Evolutionary conservation across 1,140 invertebrate genomes (phyloP).

Genomic region (Leptinotarsa texana): DNA sequence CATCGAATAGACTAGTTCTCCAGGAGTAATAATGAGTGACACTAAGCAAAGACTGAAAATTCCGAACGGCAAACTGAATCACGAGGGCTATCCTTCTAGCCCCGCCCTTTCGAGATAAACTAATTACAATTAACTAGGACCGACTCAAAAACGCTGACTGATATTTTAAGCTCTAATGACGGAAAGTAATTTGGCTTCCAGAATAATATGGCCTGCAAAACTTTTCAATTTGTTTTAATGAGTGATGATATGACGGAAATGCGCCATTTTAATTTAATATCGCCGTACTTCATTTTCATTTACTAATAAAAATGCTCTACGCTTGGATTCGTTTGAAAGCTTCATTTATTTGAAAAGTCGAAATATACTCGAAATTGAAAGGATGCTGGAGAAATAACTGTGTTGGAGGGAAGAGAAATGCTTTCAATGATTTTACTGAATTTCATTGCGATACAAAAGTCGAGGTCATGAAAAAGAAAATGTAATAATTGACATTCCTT

Average conservation of each 20-base stretch:
- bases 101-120: constrained; percentile 40
- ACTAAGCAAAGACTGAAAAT: too few species aligned
- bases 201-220: constrained; percentile 45
- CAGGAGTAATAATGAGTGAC: too few species aligned
- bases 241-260: constrained; percentile 27
- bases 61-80: neutral
- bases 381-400: neutral
- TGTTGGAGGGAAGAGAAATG: neutral
- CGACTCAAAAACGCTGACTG: constrained; percentile 38
- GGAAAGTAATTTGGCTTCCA: constrained; percentile 44
- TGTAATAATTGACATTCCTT: too few species aligned
- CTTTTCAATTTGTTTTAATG: constrained; percentile 48
- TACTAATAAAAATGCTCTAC: neutral
- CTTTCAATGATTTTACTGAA: too few species aligned
- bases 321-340: neutral
- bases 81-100: neutral
- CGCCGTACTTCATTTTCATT: neutral
- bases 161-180: constrained; percentile 44
- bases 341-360: neutral
- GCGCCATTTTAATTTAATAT: constrained; percentile 6
- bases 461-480: too few species aligned
- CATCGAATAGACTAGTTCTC: too few species aligned
- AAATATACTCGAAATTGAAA: neutral
- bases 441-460: too few species aligned
- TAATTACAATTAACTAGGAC: constrained; percentile 46